Evolutionary conservation across 2,888 invertebrate species (phyloP).

Genomic region (Zootermopsis nevadensis): DNA sequence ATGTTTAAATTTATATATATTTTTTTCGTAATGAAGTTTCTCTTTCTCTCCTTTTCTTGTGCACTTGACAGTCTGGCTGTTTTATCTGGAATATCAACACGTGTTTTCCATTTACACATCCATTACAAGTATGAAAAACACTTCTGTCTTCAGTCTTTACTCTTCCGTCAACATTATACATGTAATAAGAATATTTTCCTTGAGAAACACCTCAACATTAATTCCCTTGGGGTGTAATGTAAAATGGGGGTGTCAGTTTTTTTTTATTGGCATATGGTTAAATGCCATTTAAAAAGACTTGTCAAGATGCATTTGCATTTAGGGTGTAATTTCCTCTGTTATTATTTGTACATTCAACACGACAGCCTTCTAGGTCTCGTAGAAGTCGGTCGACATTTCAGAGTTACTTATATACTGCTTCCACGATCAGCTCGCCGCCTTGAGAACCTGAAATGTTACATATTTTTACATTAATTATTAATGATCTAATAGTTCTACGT

Average conservation of each 20-base stretch:
- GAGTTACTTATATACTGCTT: too few relatives aligned
- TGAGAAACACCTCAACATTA: background rate
- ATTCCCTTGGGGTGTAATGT: background rate
- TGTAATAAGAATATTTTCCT: background rate
- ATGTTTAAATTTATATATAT: constrained; percentile 21
- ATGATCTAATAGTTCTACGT: too few relatives aligned
- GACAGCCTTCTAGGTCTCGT: too few relatives aligned
- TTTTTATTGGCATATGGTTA: background rate
- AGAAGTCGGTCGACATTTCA: too few relatives aligned
- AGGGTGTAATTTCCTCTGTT: background rate
- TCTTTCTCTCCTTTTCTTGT: background rate
- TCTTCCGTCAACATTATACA: background rate
- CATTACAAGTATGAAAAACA: constrained; percentile 3
- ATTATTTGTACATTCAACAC: constrained; percentile 21
- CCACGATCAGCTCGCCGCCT: too few relatives aligned
- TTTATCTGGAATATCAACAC: constrained; percentile 3
- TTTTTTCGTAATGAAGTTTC: background rate
- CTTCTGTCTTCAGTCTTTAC: background rate
- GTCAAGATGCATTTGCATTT: background rate
- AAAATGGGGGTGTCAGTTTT: background rate
- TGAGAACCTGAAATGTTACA: too few relatives aligned
- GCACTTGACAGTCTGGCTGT: background rate
- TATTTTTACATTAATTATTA: too few relatives aligned
- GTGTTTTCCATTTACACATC: constrained; percentile 10
- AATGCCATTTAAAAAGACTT: constrained; percentile 2